These are phyloP conservation scores for Malacoraja senta DNA, from an alignment of 2,797 vertebrate species.

Conservation along the genomic window DNA sequence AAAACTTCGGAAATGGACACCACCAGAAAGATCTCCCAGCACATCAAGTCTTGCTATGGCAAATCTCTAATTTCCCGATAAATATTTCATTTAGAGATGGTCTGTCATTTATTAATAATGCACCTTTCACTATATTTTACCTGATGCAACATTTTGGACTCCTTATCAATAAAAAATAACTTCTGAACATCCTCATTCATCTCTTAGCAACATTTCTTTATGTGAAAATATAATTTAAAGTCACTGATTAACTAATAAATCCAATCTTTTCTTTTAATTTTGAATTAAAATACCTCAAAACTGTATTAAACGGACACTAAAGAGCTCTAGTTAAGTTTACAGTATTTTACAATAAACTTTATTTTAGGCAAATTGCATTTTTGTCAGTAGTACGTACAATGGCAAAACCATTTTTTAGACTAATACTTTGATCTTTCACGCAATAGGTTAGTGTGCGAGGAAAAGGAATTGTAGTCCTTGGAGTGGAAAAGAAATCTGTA, in stretches of 20 bases:
- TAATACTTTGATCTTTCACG: not conserved
- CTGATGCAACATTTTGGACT: not conserved
- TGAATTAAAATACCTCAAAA: not conserved
- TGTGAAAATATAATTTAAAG: not conserved
- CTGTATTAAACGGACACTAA: not conserved
- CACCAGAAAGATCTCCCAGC: not conserved
- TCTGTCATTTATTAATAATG: not conserved
- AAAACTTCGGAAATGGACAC: not conserved
- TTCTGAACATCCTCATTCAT: not conserved
- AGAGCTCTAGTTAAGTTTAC: no score
- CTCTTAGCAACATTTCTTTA: not conserved
- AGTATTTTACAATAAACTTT: not conserved
- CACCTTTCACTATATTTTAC: not conserved
- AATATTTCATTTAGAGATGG: not conserved
- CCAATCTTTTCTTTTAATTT: not conserved
- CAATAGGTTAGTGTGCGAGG: constrained; percentile 73
- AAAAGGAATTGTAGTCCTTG: constrained; percentile 72
- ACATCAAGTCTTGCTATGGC: not conserved
- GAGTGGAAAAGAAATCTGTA: constrained; percentile 76
- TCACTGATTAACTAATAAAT: not conserved
- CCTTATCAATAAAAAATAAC: not conserved
- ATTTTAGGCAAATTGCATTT: not conserved
- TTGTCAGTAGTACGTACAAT: not conserved
- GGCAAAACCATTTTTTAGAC: not conserved
- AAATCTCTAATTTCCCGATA: no score